These are phyloP conservation scores for Diaphora mendica DNA, from an alignment of 2,888 invertebrate species.

Conservation along the genomic window DNA sequence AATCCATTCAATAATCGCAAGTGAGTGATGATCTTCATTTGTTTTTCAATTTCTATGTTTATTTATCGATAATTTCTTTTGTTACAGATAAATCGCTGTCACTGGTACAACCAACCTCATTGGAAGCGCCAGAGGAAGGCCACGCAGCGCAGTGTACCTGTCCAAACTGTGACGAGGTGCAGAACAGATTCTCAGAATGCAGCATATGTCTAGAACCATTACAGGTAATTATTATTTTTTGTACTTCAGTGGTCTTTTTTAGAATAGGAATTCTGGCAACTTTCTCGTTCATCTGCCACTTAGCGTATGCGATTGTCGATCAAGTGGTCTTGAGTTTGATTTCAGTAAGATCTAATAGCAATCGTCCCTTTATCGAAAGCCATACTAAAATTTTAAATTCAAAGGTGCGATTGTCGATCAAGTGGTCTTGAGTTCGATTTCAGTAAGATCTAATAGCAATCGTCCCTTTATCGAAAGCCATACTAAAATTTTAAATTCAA, in stretches of 20 bases:
- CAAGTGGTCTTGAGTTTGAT: too few relatives aligned
- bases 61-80: slow-evolving; percentile 12
- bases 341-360: too few relatives aligned
- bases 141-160: slow-evolving; percentile 79
- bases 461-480: too few relatives aligned
- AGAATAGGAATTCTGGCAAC: too few relatives aligned
- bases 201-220: slow-evolving; percentile 83
- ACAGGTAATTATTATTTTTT: slow-evolving; percentile 65
- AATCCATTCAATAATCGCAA: not conserved
- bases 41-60: not conserved
- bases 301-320: too few relatives aligned
- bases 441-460: too few relatives aligned
- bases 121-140: slow-evolving; percentile 68
- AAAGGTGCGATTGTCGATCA: too few relatives aligned
- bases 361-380: too few relatives aligned
- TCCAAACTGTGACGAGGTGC: slow-evolving; percentile 80
- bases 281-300: too few relatives aligned
- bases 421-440: too few relatives aligned
- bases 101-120: slow-evolving; percentile 65
- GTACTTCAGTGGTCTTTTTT: not conserved
- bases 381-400: too few relatives aligned
- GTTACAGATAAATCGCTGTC: slow-evolving; percentile 78
- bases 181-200: slow-evolving; percentile 81
- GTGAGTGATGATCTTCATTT: not conserved
- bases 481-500: too few relatives aligned